A percentile compares a stretch with the other conserved stretches of the same genome.
phyloP scores from a whole-genome alignment of 37 sponge, comb jelly and placozoan genomes.

The Haliclona indistincta region DNA sequence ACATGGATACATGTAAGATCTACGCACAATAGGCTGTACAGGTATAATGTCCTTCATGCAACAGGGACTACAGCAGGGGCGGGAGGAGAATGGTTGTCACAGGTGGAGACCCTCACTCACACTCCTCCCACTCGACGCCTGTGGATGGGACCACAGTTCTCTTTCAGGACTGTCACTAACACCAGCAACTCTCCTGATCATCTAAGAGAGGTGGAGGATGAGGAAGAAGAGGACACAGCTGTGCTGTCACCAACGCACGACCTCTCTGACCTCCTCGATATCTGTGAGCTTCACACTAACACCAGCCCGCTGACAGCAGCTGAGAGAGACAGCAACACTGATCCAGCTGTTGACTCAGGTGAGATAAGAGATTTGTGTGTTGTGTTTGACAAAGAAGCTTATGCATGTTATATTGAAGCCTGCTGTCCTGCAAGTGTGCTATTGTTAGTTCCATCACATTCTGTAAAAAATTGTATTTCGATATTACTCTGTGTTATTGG shows the following conservation, averaged over 20 bases:
- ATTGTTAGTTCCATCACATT: neutral
- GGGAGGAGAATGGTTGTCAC: slow-evolving; percentile 80
- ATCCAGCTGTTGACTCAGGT: neutral
- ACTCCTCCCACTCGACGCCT: slow-evolving; percentile 88
- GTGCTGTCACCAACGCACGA: neutral
- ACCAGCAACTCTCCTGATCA: no score
- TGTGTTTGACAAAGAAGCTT: neutral
- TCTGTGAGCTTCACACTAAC: neutral
- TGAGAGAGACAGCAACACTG: neutral
- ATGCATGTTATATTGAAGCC: neutral
- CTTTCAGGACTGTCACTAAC: slow-evolving; percentile 60
- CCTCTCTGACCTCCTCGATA: neutral
- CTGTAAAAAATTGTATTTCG: no score
- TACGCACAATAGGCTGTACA: no score
- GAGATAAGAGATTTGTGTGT: neutral
- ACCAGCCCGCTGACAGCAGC: neutral
- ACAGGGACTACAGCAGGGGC: slow-evolving; percentile 10
- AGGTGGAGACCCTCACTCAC: slow-evolving; percentile 90
- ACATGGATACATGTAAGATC: slow-evolving; percentile 1
- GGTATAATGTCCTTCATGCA: no score
- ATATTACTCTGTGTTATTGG: neutral
- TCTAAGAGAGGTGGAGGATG: neutral
- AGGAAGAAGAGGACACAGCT: neutral
- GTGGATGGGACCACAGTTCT: slow-evolving; percentile 99
- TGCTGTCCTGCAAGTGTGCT: neutral